Base-by-base conservation (phyloP, 2,888 invertebrate genomes). In the Muschampia plurimacula region DNA sequence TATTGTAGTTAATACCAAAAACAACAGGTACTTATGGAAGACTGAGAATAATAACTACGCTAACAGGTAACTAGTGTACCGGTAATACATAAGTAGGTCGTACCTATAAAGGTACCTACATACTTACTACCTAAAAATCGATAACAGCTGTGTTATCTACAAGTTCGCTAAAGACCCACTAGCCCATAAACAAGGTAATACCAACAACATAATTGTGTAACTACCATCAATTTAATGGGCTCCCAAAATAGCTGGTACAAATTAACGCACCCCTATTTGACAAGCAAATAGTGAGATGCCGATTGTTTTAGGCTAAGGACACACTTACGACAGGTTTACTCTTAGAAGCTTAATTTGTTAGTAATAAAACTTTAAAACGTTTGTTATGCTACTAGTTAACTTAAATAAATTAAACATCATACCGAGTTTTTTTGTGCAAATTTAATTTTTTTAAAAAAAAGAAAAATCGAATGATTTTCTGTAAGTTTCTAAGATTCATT, bases 251-350 rank as follows among this genome's bases (percentile, higher is more conserved):
- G 82, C 81, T 76, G 74, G 77, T 80, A 83, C 87, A 82, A 86
- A 85, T 86, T 83, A 86, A 82, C 86, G 79, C 87, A 82, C 90
- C 89, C 89, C 83, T 89, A 84, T 89, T 89, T 89, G 87, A 83
- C 75, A 75, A 77, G 81, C 83, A 87, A 89, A 89, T 83, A 80
- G 77, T 76, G 73, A 72, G 77, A 75, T 74, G 67, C 57, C 73
- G 62, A 69, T 74, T 69, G 66, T 32, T 7, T n/a, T 60, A 69
- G 68, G 69, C 69, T 49, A 39, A 9, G 65, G 39, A 13, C 32
- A 66, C 52, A 57, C 65, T 69, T 41, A 59, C 60, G 67, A 32
- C 6, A 12, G 32, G 12, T 32, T 52, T 15, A 8, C 15, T 6
- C 4, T 13, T 49, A 49, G 22, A 22, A 22, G 22, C 22, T 22